These are phyloP conservation scores for Falco cherrug DNA, from an alignment of 2,797 vertebrate genomes.

Conservation along the genomic window DNA sequence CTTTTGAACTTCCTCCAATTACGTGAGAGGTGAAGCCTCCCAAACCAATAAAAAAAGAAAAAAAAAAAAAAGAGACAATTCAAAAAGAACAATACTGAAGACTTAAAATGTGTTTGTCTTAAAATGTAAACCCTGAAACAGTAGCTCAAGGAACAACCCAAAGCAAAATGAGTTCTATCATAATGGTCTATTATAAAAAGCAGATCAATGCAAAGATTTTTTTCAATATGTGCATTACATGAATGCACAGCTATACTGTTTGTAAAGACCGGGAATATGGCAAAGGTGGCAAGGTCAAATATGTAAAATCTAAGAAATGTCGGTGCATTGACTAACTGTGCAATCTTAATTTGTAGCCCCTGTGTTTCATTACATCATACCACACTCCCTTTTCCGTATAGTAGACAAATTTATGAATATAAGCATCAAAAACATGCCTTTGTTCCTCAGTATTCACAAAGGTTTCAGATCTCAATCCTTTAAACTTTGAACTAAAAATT, in stretches of 20 bases:
- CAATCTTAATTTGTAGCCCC: background rate
- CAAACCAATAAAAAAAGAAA: background rate
- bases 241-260: background rate
- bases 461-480: background rate
- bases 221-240: background rate
- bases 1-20: constrained; percentile 7
- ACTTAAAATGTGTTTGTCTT: background rate
- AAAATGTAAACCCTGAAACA: background rate
- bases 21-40: background rate
- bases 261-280: background rate
- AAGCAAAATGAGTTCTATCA: background rate
- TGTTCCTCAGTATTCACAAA: background rate
- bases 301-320: background rate
- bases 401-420: background rate
- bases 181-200: background rate
- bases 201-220: background rate
- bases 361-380: background rate
- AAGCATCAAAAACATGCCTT: background rate
- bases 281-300: background rate
- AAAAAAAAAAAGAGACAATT: background rate
- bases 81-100: background rate
- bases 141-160: background rate
- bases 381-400: background rate
- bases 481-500: background rate
- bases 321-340: background rate